phyloP scores from a whole-genome alignment of 2,888 invertebrate species.

The Tachina lurida region DNA sequence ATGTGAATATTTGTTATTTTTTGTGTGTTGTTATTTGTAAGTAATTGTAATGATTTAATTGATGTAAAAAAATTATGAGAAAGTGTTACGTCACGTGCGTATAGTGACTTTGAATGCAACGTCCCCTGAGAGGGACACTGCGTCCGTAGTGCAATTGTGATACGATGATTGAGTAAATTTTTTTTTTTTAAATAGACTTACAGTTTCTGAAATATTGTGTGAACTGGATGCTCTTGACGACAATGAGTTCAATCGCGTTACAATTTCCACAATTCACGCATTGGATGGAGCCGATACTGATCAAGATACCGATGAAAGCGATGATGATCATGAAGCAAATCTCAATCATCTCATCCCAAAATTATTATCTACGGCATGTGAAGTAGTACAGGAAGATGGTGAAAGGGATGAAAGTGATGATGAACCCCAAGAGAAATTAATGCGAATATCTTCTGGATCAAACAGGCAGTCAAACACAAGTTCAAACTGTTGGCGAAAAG shows the following conservation, averaged over 20 bases:
- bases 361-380: conserved; percentile 36
- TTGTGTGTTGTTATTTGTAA: conserved; percentile 22
- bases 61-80: conserved; percentile 6
- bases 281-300: conserved; percentile 43
- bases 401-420: conserved; percentile 29
- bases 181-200: conserved; percentile 23
- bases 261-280: conserved; percentile 31
- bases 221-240: neutral
- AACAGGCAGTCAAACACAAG: neutral
- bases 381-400: conserved; percentile 27
- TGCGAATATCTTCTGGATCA: neutral
- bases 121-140: conserved; percentile 28
- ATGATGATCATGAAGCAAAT: conserved; percentile 31
- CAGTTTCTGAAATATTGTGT: conserved; percentile 17
- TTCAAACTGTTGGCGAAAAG: conserved; percentile 20
- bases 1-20: conserved; percentile 16
- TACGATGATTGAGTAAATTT: conserved; percentile 2
- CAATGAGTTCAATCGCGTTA: neutral
- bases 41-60: conserved; percentile 19
- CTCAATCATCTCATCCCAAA: conserved; percentile 30
- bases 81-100: conserved; percentile 13
- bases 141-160: conserved; percentile 29
- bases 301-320: conserved; percentile 31
- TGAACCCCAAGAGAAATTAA: conserved; percentile 14
- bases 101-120: conserved; percentile 35